Evolutionary conservation across 2,888 invertebrate genomes (phyloP).

Genomic region (Hanleya hanleyi): DNA sequence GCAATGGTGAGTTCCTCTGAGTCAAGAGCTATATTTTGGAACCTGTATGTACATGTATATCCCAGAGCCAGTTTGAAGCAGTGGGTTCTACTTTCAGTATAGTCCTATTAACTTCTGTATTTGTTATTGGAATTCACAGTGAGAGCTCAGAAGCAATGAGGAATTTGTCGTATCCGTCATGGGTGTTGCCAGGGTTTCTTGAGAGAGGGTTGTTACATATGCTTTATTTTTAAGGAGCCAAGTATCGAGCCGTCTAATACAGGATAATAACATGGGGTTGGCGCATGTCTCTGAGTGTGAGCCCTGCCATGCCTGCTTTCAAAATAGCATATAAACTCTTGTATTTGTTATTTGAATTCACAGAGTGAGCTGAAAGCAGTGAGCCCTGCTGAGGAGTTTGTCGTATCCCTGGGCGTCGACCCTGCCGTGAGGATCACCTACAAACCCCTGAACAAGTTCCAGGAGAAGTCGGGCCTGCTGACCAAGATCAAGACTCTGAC

Average conservation of each 20-base stretch:
- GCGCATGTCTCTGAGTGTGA: too few species aligned
- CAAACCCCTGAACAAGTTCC: conserved; percentile 68
- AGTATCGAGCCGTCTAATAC: too few species aligned
- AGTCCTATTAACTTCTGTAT: neutral
- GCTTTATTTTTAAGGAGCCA: too few species aligned
- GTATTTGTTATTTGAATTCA: neutral
- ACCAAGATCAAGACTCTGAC: conserved; percentile 56
- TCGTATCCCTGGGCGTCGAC: conserved; percentile 74
- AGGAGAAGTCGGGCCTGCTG: conserved; percentile 70
- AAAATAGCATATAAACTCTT: neutral
- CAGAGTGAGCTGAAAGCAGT: conserved; percentile 63
- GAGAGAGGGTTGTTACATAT: too few species aligned
- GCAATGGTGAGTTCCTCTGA: too few species aligned
- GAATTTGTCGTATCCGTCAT: conserved; percentile 73
- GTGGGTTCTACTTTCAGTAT: too few species aligned
- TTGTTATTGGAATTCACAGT: conserved; percentile 21
- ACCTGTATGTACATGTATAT: too few species aligned
- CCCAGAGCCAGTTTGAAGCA: too few species aligned
- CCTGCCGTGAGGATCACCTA: conserved; percentile 72
- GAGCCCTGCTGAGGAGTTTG: conserved; percentile 73
- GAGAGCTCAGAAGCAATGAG: conserved; percentile 66
- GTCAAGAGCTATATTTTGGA: too few species aligned
- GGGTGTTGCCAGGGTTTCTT: too few species aligned
- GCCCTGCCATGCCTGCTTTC: too few species aligned
- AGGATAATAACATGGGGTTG: too few species aligned